These are phyloP conservation scores for Cerastis leucographa DNA, from an alignment of 2,888 invertebrate species.

Conservation along the genomic window DNA sequence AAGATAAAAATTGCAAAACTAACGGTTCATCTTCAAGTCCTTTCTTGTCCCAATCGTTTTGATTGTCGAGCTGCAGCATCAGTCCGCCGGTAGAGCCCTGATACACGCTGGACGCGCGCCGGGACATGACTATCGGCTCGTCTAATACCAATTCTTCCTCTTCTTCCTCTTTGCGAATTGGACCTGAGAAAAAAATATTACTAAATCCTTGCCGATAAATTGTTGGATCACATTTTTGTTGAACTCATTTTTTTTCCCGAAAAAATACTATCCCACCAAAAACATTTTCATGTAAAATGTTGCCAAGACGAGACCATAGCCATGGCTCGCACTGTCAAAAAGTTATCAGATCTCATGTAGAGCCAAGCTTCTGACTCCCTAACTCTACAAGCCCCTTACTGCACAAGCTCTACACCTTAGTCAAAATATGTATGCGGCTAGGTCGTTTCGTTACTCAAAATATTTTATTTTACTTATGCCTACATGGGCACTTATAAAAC, in stretches of 20 bases:
- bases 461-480: no score
- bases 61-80: conserved; percentile 72
- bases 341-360: no score
- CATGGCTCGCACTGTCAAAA: no score
- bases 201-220: not conserved
- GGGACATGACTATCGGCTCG: conserved; percentile 68
- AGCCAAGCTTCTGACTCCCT: no score
- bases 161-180: conserved; percentile 72
- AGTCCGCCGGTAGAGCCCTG: conserved; percentile 81
- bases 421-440: no score
- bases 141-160: conserved; percentile 64
- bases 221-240: not conserved
- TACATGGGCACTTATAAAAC: no score
- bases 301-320: no score
- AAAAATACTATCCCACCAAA: not conserved
- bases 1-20: conserved; percentile 34
- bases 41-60: conserved; percentile 60
- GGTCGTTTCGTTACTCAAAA: no score
- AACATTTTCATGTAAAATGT: no score
- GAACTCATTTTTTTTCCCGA: not conserved
- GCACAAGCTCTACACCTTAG: no score
- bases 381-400: no score
- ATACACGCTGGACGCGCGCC: conserved; percentile 80
- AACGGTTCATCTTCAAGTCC: conserved; percentile 74
- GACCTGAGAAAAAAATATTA: conserved; percentile 76